phyloP scores from a whole-genome alignment of 2,888 invertebrate genomes.

The Cosmorhoe ocellata region DNA sequence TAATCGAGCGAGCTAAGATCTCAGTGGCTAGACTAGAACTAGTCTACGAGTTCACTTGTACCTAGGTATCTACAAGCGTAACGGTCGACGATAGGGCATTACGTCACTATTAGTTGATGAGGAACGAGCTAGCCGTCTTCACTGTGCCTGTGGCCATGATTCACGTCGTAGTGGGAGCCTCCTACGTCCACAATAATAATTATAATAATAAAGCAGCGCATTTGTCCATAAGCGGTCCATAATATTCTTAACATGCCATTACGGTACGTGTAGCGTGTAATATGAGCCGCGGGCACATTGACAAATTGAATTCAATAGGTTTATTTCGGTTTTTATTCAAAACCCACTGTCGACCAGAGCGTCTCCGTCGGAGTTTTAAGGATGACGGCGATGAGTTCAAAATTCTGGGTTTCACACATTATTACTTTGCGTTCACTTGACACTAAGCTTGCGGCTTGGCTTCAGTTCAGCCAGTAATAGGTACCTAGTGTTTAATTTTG shows the following conservation, averaged over 20 bases:
- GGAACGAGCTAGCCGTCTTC: background rate
- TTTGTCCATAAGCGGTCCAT: slow-evolving; percentile 35
- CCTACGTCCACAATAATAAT: slow-evolving; percentile 36
- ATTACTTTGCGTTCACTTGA: too few relatives aligned
- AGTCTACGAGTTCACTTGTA: too few relatives aligned
- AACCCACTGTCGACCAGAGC: background rate
- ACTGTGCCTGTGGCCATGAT: slow-evolving; percentile 12
- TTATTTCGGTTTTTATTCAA: slow-evolving; percentile 13
- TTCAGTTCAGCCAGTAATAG: too few relatives aligned
- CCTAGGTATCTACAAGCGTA: too few relatives aligned
- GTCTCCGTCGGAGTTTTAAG: too few relatives aligned
- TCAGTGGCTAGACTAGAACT: too few relatives aligned
- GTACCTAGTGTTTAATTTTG: too few relatives aligned
- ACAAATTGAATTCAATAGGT: slow-evolving; percentile 35
- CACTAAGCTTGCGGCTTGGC: too few relatives aligned
- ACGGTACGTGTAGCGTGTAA: slow-evolving; percentile 31
- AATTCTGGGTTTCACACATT: too few relatives aligned
- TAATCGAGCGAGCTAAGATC: too few relatives aligned
- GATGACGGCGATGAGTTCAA: too few relatives aligned
- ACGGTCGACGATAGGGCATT: background rate
- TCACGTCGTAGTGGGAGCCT: slow-evolving; percentile 21
- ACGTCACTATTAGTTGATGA: background rate
- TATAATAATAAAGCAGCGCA: slow-evolving; percentile 47
- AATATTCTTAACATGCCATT: slow-evolving; percentile 31
- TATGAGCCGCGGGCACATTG: slow-evolving; percentile 35